A percentile compares a stretch with the other conserved stretches of the same genome.
phyloP scores from a whole-genome alignment of 2,797 vertebrate species.

The Cottoperca gobio region DNA sequence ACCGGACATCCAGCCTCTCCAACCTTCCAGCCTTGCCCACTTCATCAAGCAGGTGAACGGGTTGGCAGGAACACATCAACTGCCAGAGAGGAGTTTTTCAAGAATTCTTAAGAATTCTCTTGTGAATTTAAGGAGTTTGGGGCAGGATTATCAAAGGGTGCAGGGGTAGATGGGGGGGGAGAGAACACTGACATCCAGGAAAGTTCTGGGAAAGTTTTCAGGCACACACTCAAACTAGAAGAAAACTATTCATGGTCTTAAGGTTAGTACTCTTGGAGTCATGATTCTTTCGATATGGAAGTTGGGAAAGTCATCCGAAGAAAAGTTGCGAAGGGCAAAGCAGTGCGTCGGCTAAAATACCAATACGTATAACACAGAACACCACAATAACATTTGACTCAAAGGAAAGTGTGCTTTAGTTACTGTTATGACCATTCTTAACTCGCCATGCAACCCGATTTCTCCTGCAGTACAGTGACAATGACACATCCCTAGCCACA shows the following conservation, averaged over 20 bases:
- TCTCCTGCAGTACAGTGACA: slow-evolving; percentile 17
- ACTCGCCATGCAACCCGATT: slow-evolving; percentile 3
- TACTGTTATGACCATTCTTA: not conserved
- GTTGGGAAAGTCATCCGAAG: slow-evolving; percentile 57
- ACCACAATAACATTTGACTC: slow-evolving; percentile 4
- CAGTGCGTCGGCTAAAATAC: slow-evolving; percentile 4
- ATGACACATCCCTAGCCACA: slow-evolving; percentile 41
- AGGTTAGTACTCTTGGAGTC: slow-evolving; percentile 62
- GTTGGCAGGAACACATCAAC: slow-evolving; percentile 73
- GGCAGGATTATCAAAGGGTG: slow-evolving; percentile 74
- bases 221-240: slow-evolving; percentile 68
- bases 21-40: slow-evolving; percentile 74
- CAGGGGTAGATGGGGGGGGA: slow-evolving; percentile 51
- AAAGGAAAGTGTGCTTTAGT: not conserved
- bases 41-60: slow-evolving; percentile 77
- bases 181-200: slow-evolving; percentile 69
- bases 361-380: slow-evolving; percentile 10
- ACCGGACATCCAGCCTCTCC: slow-evolving; percentile 76
- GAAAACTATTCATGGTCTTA: slow-evolving; percentile 68
- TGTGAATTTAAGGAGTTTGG: slow-evolving; percentile 74
- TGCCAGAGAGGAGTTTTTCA: slow-evolving; percentile 73
- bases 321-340: slow-evolving; percentile 51
- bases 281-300: slow-evolving; percentile 51
- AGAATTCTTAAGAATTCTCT: slow-evolving; percentile 77
- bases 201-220: slow-evolving; percentile 78